Base-by-base conservation (phyloP, 2,888 invertebrate genomes). In the Thyatira batis region DNA sequence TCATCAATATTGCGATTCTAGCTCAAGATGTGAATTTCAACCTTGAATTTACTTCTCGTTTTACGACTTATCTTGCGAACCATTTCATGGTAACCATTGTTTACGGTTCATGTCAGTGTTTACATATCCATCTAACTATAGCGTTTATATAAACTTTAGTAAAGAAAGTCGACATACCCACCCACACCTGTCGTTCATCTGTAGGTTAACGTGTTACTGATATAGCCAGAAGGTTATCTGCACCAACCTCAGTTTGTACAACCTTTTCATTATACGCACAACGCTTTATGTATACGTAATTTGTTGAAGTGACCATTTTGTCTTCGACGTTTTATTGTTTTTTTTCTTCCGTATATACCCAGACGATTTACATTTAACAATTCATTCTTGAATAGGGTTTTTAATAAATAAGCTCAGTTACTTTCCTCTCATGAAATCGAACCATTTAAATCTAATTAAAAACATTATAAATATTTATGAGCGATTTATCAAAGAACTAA, bases 221-320 rank as follows among this genome's bases (percentile, higher is more conserved):
- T 81, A 80, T 80, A 80, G 75, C 72, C 69, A 73, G 81, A 85
- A 86, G 86, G 86, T 77, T 81, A 76, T 69, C 63, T 67, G 68
- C 58, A 39, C 60, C 70, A 77, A 79, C 82, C 79, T 82, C 74
- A 73, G 64, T 58, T 57, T 27, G 20, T 45, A 44, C 45, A 51
- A 45, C 27, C 21, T 30, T 51, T 33, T 33, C 53, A 57, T 53
- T 59, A 53, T 61, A 68, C 71, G 69, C 68, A 62, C 61, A 67
- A 60, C 57, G 61, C 57, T 54, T 54, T 63, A 60, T 60, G 61
- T 61, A 69, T 66, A 67, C 59, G 58, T 69, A 71, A 76, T 76
- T 63, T 69, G 61, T 74, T 71, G 61, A 59, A 67, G 61, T 39
- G 13, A 17, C 0, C 8, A 39, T 39, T n/a, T 39, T 39, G 17